These are phyloP conservation scores for Sphaerophoria taeniata DNA, from an alignment of 2,888 invertebrate genomes.

Conservation along the genomic window DNA sequence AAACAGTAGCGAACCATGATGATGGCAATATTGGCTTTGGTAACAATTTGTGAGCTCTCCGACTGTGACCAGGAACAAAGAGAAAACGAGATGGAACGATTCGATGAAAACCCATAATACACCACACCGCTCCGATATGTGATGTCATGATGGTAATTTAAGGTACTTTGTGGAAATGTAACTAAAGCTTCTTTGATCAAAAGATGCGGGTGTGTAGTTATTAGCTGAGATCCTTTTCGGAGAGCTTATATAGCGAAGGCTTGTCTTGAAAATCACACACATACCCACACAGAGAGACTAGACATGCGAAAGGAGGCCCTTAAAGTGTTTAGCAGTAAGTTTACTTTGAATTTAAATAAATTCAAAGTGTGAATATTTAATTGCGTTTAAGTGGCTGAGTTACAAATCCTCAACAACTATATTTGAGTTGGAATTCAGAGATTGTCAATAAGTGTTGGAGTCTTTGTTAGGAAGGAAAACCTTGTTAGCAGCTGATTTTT, in stretches of 20 bases:
- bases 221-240: slow-evolving; percentile 40
- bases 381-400: slow-evolving; percentile 31
- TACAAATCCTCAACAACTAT: not conserved
- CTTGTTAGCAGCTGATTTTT: no score
- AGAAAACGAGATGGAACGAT: not conserved
- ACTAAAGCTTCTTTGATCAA: slow-evolving; percentile 33
- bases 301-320: not conserved
- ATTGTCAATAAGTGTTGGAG: no score
- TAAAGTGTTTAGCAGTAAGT: not conserved
- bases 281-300: not conserved
- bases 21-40: slow-evolving; percentile 62
- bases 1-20: slow-evolving; percentile 34
- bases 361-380: slow-evolving; percentile 28
- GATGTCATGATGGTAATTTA: slow-evolving; percentile 54
- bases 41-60: slow-evolving; percentile 41
- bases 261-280: not conserved
- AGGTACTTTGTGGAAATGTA: slow-evolving; percentile 62
- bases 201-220: slow-evolving; percentile 61
- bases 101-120: slow-evolving; percentile 13
- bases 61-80: slow-evolving; percentile 42
- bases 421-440: not conserved
- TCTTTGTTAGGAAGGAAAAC: no score
- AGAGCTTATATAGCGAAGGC: not conserved
- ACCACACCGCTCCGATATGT: not conserved
- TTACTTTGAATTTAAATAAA: slow-evolving; percentile 24